A percentile compares a stretch with the other conserved stretches of the same genome.
phyloP scores from a whole-genome alignment of 2,888 invertebrate genomes.

The Philaethria dido region DNA sequence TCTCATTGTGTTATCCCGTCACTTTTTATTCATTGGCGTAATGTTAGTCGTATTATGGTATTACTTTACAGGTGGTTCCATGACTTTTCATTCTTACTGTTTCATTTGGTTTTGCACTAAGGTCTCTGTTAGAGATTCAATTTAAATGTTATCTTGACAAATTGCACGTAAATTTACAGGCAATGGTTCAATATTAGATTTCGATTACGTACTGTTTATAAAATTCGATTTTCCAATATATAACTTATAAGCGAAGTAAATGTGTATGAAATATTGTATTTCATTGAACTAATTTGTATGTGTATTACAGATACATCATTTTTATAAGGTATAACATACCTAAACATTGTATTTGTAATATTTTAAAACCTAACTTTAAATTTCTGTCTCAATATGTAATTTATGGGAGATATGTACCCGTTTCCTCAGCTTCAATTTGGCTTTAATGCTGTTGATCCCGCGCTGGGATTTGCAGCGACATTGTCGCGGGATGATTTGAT shows the following conservation, averaged over 20 bases:
- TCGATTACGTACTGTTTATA: not conserved
- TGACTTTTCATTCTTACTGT: slow-evolving; percentile 56
- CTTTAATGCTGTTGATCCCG: slow-evolving; percentile 79
- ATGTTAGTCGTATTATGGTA: slow-evolving; percentile 59
- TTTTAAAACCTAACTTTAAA: slow-evolving; percentile 49
- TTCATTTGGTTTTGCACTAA: slow-evolving; percentile 45
- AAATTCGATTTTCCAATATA: too few relatives aligned
- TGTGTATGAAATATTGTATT: not conserved
- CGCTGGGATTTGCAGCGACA: slow-evolving; percentile 78
- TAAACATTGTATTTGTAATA: not conserved
- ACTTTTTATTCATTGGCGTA: slow-evolving; percentile 76
- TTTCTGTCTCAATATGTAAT: slow-evolving; percentile 35
- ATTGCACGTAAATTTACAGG: not conserved
- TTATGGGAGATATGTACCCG: slow-evolving; percentile 49
- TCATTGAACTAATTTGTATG: not conserved
- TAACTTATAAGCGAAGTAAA: not conserved
- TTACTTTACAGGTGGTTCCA: slow-evolving; percentile 69
- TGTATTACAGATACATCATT: not conserved
- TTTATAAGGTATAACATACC: not conserved
- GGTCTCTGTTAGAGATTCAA: slow-evolving; percentile 25
- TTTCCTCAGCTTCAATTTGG: slow-evolving; percentile 72
- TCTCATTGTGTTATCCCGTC: slow-evolving; percentile 74
- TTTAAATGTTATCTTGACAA: slow-evolving; percentile 21
- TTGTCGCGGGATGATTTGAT: slow-evolving; percentile 80
- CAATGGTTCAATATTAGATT: not conserved